Percentiles rank a stretch among this genome's conserved stretches.
These are phyloP conservation scores for Pterophyllum scalare DNA, from an alignment of 2,113 vertebrate species.

Conservation along the genomic window DNA sequence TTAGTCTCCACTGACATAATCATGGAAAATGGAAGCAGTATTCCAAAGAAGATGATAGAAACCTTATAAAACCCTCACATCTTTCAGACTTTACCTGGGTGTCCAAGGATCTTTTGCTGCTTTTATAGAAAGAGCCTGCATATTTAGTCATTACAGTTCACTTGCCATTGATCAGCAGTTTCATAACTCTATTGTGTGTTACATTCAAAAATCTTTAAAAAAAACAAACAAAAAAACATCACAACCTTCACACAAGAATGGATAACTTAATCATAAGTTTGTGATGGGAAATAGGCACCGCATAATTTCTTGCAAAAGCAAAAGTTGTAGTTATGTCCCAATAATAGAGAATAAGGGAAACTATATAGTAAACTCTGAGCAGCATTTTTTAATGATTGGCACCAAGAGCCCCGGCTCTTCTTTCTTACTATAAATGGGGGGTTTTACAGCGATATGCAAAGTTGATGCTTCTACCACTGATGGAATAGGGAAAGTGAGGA, in stretches of 20 bases:
- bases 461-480: background rate
- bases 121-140: background rate
- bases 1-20: background rate
- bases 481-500: background rate
- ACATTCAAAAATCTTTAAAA: slow-evolving; percentile 3
- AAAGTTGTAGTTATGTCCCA: background rate
- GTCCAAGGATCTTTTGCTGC: slow-evolving; percentile 26
- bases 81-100: slow-evolving; percentile 21
- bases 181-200: slow-evolving; percentile 29
- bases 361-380: background rate
- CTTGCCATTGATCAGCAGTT: slow-evolving; percentile 18
- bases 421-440: background rate
- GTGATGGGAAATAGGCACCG: background rate
- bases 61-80: slow-evolving; percentile 23
- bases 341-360: background rate
- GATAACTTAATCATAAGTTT: slow-evolving; percentile 1
- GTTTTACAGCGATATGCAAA: background rate
- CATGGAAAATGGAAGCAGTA: background rate
- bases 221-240: slow-evolving; percentile 38
- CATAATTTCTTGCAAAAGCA: background rate
- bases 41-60: background rate
- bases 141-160: background rate
- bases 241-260: background rate
- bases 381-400: background rate
- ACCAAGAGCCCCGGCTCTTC: background rate